Conservation (phyloP, 2,888 invertebrate species). For the Eilema sororculum region DNA sequence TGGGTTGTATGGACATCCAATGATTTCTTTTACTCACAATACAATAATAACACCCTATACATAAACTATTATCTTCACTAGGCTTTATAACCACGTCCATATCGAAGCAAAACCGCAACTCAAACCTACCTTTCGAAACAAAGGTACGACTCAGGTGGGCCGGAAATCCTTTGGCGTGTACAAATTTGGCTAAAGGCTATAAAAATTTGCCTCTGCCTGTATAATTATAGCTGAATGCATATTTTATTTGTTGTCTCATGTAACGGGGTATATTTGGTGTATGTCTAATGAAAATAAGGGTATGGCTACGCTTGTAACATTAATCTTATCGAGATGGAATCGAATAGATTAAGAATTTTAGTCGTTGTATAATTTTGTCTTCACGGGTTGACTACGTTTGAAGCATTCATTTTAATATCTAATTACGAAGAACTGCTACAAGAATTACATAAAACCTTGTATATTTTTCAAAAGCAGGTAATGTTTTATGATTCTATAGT, state of each 20-base stretch:
- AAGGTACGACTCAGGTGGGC: conserved; percentile 49
- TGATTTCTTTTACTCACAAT: background rate
- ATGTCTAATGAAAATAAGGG: background rate
- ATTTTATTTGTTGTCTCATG: conserved; percentile 17
- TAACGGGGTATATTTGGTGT: background rate
- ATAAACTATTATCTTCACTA: background rate
- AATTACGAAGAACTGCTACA: background rate
- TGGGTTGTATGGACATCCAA: too few species aligned
- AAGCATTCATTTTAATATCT: background rate
- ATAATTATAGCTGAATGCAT: conserved; percentile 18
- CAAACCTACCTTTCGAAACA: conserved; percentile 18
- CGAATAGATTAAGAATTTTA: background rate
- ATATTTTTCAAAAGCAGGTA: too few species aligned
- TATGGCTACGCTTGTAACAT: background rate
- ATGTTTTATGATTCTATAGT: too few species aligned
- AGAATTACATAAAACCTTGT: too few species aligned
- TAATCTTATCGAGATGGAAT: background rate
- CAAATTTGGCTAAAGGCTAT: conserved; percentile 56
- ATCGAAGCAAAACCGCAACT: conserved; percentile 15
- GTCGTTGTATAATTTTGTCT: background rate
- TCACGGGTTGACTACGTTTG: background rate
- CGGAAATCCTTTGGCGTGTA: conserved; percentile 55
- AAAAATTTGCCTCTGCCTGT: conserved; percentile 51
- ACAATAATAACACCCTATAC: background rate
- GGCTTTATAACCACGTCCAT: background rate